Evolutionary conservation across 2,797 vertebrate genomes (phyloP), one percentile per base, ranked within the genome.

Genomic region (Chaetophractus vellerosus): DNA sequence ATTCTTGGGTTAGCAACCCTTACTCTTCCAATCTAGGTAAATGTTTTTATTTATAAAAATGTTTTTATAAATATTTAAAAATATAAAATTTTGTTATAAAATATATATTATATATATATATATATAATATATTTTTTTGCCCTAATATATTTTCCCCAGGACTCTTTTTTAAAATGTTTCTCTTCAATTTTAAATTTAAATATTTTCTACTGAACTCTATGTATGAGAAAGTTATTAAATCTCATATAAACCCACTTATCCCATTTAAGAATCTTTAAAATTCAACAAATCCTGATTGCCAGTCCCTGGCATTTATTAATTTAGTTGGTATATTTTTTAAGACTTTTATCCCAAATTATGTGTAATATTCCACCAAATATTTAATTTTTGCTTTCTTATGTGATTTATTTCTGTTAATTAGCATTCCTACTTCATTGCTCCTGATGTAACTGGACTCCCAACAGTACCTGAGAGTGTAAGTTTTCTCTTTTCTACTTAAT

Each of bases 391-490:
- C 80, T 78, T 57, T 75, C 69, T 64, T 69, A 41, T 23, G 10
- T 97, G 82, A 66, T 94, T 95, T 66, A 3, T 93, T 96, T 87
- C 84, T 61, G n/a, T 85, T 74, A 11, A 91, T 93, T 97, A 99
- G 99, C 99, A 99, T 98, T 99, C 99, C 38, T 99, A 99, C 98
- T 99, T 99, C 99, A 99, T 99, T 98, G 99, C 99, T 98, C 99
- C 99, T 96, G 99, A 99, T 98, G 95, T 99, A 98, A 99, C 99
- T 98, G 99, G 99, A 98, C 99, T 99, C 97, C 99, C 99, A 97
- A 99, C 99, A 79, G 99, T 99, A 98, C 99, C 99, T 72, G 99
- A 99, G 99, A 99, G 99, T 95, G 99, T 99, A 98, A 99, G 99
- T 99, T 98, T 98, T 55, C 68, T 69, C 15, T 61, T 82, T 88